Base-by-base conservation (phyloP, 2,113 vertebrate species). In the Cavia porcellus region DNA sequence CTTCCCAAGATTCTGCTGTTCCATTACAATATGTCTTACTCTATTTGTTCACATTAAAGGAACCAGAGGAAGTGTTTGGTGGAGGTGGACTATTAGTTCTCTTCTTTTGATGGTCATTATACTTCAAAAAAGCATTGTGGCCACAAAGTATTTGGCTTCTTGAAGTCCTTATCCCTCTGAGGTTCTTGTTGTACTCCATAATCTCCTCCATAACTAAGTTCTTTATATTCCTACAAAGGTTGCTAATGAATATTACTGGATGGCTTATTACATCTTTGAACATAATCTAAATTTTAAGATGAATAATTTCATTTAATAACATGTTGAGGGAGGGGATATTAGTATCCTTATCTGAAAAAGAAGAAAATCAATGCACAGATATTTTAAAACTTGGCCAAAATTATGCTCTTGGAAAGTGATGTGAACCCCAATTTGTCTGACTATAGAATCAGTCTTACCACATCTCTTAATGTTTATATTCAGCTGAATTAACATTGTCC, bases 341-440 rank as follows among this genome's bases (percentile, higher is more conserved):
- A 72, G 57, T 62, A 87, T 74, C 55, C 35, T 47, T 52, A 47
- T 93, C 94, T 45, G 87, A 93, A 38, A 55, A 66, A 84, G 47
- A 93, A 50, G 42, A 84, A 93, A 80, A 2, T 32, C 3, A 90
- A 82, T 9, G 85, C 38, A 87, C 52, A 92, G 64, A 86, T 66
- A 35, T 68, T 77, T 83, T 74, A 94, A 85, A 74, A 62, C 52
- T 74, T 83, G 24, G 30, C 42, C 35, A 45, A 92, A 19, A 8
- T 90, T 64, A 50, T 83, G 3, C 11, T 94, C 15, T 38, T 89
- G 30, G 20, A 89, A 62, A 77, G 8, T 20, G 45, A 1, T 81
- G 25, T 47, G 25, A 47, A 77, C 42, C 24, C n/a, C 47, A 57
- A 8, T 45, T 30, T 92, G 2, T 57, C 10, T 11, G n/a, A 22